Evolutionary conservation across 1,140 invertebrate species (phyloP).

Genomic region (Planococcus citri): DNA sequence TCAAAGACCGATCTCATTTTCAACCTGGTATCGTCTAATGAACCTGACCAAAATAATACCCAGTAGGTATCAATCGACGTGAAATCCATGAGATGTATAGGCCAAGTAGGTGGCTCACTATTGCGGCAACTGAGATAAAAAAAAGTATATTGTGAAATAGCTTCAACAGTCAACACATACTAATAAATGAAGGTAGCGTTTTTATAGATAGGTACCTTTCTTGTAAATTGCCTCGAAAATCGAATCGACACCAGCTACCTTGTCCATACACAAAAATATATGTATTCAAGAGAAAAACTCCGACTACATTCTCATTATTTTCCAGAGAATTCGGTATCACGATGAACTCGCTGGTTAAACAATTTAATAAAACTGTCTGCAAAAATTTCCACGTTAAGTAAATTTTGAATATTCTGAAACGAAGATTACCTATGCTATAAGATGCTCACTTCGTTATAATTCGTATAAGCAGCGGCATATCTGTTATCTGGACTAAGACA

Average conservation of each 20-base stretch:
- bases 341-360: conserved; percentile 79
- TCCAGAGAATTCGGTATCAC: conserved; percentile 72
- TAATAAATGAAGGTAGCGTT: too few relatives aligned
- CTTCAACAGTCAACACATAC: too few relatives aligned
- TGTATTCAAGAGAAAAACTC: conserved; percentile 62
- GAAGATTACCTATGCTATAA: too few relatives aligned
- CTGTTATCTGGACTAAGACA: conserved; percentile 91
- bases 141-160: conserved; percentile 21
- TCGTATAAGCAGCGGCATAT: conserved; percentile 90
- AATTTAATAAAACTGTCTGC: conserved; percentile 70
- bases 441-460: conserved; percentile 92
- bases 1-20: conserved; percentile 47
- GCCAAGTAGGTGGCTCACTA: conserved; percentile 50
- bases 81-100: conserved; percentile 61
- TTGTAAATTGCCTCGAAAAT: conserved; percentile 50
- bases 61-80: conserved; percentile 53
- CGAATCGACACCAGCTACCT: conserved; percentile 54
- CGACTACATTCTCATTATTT: conserved; percentile 47
- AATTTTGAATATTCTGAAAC: neutral
- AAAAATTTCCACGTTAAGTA: neutral
- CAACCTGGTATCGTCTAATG: conserved; percentile 57
- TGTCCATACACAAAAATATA: conserved; percentile 53
- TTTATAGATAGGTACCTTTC: too few relatives aligned
- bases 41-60: conserved; percentile 64
- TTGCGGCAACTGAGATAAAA: conserved; percentile 36